Conservation (phyloP, 2,113 vertebrate genomes). For the Coptodon rendalli region DNA sequence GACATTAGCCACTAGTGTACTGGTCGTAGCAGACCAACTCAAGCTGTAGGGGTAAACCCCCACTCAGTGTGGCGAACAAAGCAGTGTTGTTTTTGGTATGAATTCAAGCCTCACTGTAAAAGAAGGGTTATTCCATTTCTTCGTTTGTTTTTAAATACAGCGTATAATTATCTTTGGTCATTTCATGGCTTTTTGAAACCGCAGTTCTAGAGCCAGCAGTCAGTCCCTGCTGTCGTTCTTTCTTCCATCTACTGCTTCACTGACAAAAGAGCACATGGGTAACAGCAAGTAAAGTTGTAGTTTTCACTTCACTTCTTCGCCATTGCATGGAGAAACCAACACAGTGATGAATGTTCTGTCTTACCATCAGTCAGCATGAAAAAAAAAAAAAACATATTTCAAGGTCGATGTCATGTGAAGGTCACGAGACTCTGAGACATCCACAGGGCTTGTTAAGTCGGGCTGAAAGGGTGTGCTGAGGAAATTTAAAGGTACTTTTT, state of each 20-base stretch:
- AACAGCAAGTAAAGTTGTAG: not conserved
- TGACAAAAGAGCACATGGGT: not conserved
- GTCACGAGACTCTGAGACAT: not conserved
- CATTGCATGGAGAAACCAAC: not conserved
- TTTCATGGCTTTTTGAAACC: not conserved
- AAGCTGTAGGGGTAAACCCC: not conserved
- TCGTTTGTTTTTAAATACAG: not conserved
- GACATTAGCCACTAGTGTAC: not conserved
- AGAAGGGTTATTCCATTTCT: not conserved
- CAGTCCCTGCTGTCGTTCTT: not conserved
- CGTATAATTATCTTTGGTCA: not conserved
- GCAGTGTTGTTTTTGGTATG: not conserved
- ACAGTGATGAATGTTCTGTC: not conserved
- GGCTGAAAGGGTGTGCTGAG: not conserved
- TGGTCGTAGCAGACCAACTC: not conserved
- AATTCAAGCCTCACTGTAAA: not conserved
- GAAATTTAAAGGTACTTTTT: not conserved
- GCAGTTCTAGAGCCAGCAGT: not conserved
- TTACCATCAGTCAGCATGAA: not conserved
- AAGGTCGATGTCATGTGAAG: not conserved
- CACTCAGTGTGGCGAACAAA: not conserved
- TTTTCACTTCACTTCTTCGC: not conserved
- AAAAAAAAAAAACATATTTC: rapidly evolving
- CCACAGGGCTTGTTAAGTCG: rapidly evolving
- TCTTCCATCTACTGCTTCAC: not conserved